phyloP scores from a whole-genome alignment of 2,113 vertebrate species.

The Charina bottae region DNA sequence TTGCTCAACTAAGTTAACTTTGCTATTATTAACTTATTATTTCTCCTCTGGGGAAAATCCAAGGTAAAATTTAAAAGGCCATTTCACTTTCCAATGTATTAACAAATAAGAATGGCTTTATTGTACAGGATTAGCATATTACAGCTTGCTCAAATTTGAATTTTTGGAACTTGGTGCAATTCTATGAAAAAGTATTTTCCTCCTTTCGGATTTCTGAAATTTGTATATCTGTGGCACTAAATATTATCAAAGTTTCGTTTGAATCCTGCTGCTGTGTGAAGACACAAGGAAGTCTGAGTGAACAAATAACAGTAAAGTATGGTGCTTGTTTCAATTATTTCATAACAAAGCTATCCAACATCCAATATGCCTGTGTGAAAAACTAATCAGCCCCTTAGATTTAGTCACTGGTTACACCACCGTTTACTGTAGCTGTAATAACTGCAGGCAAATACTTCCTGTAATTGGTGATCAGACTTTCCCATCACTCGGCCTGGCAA shows the following conservation, averaged over 20 bases:
- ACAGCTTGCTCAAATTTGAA: not conserved
- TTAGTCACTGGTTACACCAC: not conserved
- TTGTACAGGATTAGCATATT: not conserved
- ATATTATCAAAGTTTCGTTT: not conserved
- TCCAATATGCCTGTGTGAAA: not conserved
- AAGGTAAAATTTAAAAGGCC: not conserved
- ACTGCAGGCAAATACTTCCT: not conserved
- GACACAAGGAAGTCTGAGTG: not conserved
- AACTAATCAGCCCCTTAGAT: not conserved
- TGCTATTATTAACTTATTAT: not conserved
- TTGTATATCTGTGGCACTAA: not conserved
- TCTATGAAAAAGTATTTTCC: not conserved
- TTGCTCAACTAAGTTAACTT: not conserved
- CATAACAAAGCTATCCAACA: not conserved
- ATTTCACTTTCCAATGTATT: not conserved
- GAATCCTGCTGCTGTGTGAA: not conserved
- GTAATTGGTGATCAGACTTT: not conserved
- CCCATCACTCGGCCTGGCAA: not conserved
- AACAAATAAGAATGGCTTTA: not conserved
- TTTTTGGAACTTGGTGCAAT: not conserved
- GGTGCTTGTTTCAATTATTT: not conserved
- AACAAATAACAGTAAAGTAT: not conserved
- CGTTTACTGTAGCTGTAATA: not conserved
- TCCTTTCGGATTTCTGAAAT: not conserved
- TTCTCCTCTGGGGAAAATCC: not conserved